Conservation (phyloP, 2,888 invertebrate species). For the Cephus sareptanus region DNA sequence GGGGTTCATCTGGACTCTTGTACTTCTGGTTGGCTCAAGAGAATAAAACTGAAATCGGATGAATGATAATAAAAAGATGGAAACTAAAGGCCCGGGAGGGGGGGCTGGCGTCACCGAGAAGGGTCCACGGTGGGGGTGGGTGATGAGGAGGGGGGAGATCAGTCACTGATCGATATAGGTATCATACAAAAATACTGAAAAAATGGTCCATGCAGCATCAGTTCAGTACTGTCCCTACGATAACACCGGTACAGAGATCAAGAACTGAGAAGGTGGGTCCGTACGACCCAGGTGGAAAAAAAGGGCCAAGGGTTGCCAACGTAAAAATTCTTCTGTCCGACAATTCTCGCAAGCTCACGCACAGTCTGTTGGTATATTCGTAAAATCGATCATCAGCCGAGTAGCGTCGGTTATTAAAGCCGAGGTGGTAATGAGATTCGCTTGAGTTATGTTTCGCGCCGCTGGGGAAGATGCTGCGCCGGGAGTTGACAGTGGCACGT, state of each 20-base stretch:
- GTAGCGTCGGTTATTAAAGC: conserved; percentile 17
- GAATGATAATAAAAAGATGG: conserved; percentile 19
- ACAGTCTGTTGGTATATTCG: conserved; percentile 6
- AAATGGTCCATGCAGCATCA: too few species aligned
- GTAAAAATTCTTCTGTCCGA: too few species aligned
- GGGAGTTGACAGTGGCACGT: background rate
- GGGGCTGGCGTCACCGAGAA: conserved; percentile 41
- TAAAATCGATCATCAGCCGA: conserved; percentile 21
- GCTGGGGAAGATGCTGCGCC: background rate
- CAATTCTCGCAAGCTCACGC: background rate
- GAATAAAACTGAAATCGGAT: conserved; percentile 23
- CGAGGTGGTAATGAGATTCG: conserved; percentile 20
- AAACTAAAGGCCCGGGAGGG: conserved; percentile 21
- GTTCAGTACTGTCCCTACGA: too few species aligned
- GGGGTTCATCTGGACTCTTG: conserved; percentile 20
- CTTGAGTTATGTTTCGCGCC: conserved; percentile 3
- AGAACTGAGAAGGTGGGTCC: too few species aligned
- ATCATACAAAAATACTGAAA: too few species aligned
- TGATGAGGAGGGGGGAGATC: background rate
- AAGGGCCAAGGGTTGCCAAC: too few species aligned
- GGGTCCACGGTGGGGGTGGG: conserved; percentile 43
- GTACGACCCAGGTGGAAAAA: too few species aligned
- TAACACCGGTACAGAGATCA: too few species aligned
- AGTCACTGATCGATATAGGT: too few species aligned
- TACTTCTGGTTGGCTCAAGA: conserved; percentile 23